A percentile compares a stretch with the other conserved stretches of the same genome.
Evolutionary conservation across 2,888 invertebrate species (phyloP).

Genomic region (Amitus sp.): DNA sequence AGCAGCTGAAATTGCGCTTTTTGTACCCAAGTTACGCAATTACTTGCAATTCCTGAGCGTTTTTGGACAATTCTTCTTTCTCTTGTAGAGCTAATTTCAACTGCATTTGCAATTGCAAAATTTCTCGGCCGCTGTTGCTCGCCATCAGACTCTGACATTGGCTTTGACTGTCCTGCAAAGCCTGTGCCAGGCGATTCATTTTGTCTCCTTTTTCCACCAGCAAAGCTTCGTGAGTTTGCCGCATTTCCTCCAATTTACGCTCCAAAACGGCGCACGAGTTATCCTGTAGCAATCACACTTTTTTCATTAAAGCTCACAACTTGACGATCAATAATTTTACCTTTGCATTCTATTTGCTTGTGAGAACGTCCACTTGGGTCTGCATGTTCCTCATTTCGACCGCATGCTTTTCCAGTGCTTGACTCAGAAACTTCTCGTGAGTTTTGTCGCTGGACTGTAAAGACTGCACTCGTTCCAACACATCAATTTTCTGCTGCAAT

Average conservation of each 20-base stretch:
- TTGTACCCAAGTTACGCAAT: too few relatives aligned
- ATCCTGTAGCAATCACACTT: slow-evolving; percentile 45
- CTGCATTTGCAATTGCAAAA: slow-evolving; percentile 67
- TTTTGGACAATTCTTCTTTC: slow-evolving; percentile 66
- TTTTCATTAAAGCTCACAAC: neutral
- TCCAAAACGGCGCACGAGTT: slow-evolving; percentile 52
- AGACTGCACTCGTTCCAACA: slow-evolving; percentile 54
- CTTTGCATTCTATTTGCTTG: slow-evolving; percentile 61
- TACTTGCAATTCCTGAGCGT: slow-evolving; percentile 54
- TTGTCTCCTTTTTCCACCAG: slow-evolving; percentile 73
- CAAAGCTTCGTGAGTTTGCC: slow-evolving; percentile 71
- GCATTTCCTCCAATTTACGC: slow-evolving; percentile 65
- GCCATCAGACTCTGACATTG: slow-evolving; percentile 66
- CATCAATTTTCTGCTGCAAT: slow-evolving; percentile 56
- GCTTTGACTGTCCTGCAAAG: slow-evolving; percentile 71
- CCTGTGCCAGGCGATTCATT: slow-evolving; percentile 72
- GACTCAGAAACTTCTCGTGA: slow-evolving; percentile 64
- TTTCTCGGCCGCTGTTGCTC: slow-evolving; percentile 66
- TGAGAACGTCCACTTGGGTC: slow-evolving; percentile 65
- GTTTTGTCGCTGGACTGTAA: slow-evolving; percentile 55
- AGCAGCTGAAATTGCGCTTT: too few relatives aligned
- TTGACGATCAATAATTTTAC: slow-evolving; percentile 41
- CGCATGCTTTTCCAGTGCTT: slow-evolving; percentile 66
- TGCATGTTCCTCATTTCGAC: slow-evolving; percentile 67
- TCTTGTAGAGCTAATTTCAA: slow-evolving; percentile 68